These are phyloP conservation scores for Thereva nobilitata DNA, from an alignment of 2,888 invertebrate genomes.

Conservation along the genomic window DNA sequence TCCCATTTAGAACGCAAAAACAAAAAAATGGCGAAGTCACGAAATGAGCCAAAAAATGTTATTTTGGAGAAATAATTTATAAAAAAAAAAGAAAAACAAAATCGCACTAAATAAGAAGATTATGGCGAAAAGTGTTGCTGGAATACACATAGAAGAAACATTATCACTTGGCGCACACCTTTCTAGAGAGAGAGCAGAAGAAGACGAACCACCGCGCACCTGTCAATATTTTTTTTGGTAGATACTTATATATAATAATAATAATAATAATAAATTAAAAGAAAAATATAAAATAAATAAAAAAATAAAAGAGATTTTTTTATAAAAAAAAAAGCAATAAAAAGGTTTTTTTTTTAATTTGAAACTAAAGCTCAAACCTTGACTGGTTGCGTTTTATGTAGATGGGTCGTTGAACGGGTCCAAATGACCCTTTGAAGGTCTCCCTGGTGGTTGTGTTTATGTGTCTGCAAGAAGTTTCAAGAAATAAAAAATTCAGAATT, in stretches of 20 bases:
- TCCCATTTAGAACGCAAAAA: no score
- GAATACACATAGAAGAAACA: no score
- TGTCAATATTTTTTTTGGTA: neutral
- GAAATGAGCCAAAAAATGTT: no score
- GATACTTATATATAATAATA: neutral
- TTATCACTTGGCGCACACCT: no score
- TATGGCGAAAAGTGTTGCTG: no score
- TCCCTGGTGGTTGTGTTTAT: conserved; percentile 38
- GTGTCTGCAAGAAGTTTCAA: conserved; percentile 41
- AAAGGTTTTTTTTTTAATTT: conserved; percentile 13
- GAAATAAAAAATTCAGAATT: conserved; percentile 30
- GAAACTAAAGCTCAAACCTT: conserved; percentile 40
- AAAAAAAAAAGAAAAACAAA: no score
- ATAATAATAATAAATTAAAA: neutral
- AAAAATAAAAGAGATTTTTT: neutral
- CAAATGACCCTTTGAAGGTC: conserved; percentile 40
- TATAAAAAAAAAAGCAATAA: neutral
- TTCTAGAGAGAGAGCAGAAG: no score
- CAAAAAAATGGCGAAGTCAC: no score
- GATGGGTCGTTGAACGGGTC: conserved; percentile 41
- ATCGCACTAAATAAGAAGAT: no score
- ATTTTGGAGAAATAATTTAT: no score
- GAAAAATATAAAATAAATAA: neutral
- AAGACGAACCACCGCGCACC: no score
- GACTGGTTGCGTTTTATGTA: conserved; percentile 41